Evolutionary conservation across 2,113 vertebrate species (phyloP).

Genomic region (Lipotes vexillifer): DNA sequence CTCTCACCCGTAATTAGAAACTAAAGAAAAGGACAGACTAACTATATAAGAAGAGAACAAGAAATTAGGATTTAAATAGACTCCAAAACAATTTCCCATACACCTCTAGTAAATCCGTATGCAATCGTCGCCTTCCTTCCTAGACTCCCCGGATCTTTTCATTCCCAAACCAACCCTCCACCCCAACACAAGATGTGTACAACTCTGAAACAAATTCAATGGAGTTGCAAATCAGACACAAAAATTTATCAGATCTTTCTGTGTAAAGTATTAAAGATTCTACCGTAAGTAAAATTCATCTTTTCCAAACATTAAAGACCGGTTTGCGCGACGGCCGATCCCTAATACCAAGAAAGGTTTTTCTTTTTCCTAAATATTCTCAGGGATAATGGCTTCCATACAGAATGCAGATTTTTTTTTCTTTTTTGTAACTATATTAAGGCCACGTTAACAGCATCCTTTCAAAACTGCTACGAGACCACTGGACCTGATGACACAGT

Average conservation of each 20-base stretch:
- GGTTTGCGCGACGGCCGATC: neutral
- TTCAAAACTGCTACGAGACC: conserved; percentile 20
- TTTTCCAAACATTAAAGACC: conserved; percentile 6
- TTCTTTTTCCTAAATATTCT: neutral
- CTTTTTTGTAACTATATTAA: neutral
- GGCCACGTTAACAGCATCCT: conserved; percentile 49
- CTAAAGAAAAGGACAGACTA: neutral
- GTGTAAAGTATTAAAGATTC: neutral
- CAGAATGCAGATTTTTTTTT: neutral
- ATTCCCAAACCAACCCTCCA: neutral
- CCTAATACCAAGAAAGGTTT: neutral
- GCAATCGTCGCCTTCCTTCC: neutral
- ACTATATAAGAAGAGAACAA: neutral
- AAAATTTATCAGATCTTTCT: neutral
- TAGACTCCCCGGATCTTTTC: neutral
- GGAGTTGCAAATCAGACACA: conserved; percentile 10
- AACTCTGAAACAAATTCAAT: conserved; percentile 43
- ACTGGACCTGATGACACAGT: conserved; percentile 49
- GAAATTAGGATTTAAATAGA: neutral
- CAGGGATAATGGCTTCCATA: conserved; percentile 56
- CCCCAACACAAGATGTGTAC: neutral
- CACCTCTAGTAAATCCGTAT: neutral
- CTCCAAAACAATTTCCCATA: conserved; percentile 17
- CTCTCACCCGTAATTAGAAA: conserved; percentile 8
- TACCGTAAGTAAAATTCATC: neutral